Conservation (phyloP, 2,797 vertebrate genomes). For the Dryobates pubescens region DNA sequence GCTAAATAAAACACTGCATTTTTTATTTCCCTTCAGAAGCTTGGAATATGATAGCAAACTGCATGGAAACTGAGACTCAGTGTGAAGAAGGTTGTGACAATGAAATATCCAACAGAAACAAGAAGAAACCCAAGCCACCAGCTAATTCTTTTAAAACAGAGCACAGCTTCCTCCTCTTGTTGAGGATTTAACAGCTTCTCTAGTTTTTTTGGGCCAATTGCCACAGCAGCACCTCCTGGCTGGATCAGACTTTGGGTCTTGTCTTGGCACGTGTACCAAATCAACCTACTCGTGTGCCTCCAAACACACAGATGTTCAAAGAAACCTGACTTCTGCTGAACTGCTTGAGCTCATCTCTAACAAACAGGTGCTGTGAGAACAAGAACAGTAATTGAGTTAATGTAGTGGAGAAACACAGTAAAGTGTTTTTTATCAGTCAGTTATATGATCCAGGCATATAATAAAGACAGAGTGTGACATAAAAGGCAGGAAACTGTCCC, state of each 20-base stretch:
- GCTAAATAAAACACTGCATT: neutral
- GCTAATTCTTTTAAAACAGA: neutral
- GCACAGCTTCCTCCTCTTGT: neutral
- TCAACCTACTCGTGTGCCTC: neutral
- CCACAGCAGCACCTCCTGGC: conserved; percentile 37
- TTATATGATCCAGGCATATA: conserved; percentile 63
- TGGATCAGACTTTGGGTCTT: conserved; percentile 45
- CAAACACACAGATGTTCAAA: conserved; percentile 63
- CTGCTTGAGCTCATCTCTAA: conserved; percentile 65
- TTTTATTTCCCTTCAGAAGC: neutral
- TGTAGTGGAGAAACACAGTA: conserved; percentile 72
- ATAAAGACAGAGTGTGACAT: conserved; percentile 60
- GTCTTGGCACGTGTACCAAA: conserved; percentile 10
- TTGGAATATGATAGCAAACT: neutral
- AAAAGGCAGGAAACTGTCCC: conserved; percentile 46
- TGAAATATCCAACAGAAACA: neutral
- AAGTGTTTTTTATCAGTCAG: conserved; percentile 73
- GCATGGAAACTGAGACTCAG: neutral
- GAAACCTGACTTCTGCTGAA: conserved; percentile 53
- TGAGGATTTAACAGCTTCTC: neutral
- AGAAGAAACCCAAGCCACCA: neutral
- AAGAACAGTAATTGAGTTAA: conserved; percentile 74
- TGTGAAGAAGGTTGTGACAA: neutral
- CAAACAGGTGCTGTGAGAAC: conserved; percentile 73
- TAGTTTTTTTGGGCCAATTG: conserved; percentile 33